A percentile compares a stretch with the other conserved stretches of the same genome.
Evolutionary conservation across 2,113 vertebrate genomes (phyloP).

Genomic region (Laticauda laticaudata): DNA sequence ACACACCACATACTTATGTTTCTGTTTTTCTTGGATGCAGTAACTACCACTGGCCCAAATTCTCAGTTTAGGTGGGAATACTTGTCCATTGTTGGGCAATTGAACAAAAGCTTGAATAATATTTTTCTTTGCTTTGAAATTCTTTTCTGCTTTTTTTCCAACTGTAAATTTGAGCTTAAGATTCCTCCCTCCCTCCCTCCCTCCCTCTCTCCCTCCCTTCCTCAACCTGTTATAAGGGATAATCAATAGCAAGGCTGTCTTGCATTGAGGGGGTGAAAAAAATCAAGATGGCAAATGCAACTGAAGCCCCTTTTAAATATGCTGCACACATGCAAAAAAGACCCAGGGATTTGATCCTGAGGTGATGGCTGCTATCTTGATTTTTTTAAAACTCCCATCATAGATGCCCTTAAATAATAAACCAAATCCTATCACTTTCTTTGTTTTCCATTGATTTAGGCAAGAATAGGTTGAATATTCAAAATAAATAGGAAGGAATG

Average conservation of each 20-base stretch:
- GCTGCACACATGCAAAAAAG: not conserved
- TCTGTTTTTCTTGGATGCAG: not conserved
- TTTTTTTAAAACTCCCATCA: not conserved
- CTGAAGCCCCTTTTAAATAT: not conserved
- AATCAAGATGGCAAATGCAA: not conserved
- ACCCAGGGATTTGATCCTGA: not conserved
- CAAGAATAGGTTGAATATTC: not conserved
- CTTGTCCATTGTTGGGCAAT: not conserved
- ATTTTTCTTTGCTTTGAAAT: not conserved
- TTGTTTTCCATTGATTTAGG: not conserved
- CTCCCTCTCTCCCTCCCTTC: not conserved
- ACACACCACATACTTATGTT: not conserved
- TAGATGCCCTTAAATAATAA: not conserved
- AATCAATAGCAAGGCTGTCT: not conserved
- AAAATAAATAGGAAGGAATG: not conserved
- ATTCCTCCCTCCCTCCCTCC: not conserved
- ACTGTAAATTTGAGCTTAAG: not conserved
- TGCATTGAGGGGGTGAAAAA: not conserved
- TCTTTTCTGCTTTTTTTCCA: not conserved
- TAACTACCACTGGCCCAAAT: not conserved
- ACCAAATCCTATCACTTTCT: not conserved
- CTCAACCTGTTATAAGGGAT: not conserved
- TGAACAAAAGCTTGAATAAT: not conserved
- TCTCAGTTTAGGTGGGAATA: not conserved
- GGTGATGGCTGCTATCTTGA: not conserved